Percentiles rank a stretch among this genome's conserved stretches.
Evolutionary conservation across 2,797 vertebrate species (phyloP).

Genomic region (Apogon hyalosoma): DNA sequence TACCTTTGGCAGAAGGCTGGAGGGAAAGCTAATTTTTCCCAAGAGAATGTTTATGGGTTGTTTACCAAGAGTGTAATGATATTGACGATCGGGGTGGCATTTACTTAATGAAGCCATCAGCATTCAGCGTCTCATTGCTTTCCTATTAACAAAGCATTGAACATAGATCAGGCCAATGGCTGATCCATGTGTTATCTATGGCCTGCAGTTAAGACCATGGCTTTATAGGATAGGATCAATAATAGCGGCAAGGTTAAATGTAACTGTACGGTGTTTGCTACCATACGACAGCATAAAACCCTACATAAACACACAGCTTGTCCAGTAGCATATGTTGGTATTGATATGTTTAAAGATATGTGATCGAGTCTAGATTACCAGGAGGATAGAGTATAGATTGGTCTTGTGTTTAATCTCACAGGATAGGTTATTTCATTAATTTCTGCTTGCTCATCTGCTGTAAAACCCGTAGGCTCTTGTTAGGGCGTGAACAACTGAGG

Average conservation of each 20-base stretch:
- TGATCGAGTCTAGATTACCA: constrained; percentile 50
- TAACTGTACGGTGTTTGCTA: constrained; percentile 12
- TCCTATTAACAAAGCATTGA: constrained; percentile 68
- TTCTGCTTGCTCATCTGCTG: constrained; percentile 38
- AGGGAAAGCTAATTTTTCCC: constrained; percentile 61
- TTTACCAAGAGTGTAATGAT: constrained; percentile 71
- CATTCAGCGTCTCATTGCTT: constrained; percentile 64
- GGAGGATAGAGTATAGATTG: constrained; percentile 41
- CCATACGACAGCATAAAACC: background rate
- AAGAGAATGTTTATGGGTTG: constrained; percentile 71
- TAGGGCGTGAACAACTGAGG: constrained; percentile 9
- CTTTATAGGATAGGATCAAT: constrained; percentile 64
- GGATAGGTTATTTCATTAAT: constrained; percentile 35
- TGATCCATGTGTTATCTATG: constrained; percentile 61
- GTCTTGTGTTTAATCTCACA: constrained; percentile 36
- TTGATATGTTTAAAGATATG: constrained; percentile 49
- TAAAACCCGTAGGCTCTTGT: constrained; percentile 14
- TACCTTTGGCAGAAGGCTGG: constrained; percentile 24
- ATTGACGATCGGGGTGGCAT: constrained; percentile 72
- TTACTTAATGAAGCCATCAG: constrained; percentile 81
- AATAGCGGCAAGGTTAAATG: constrained; percentile 17
- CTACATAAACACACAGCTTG: constrained; percentile 10
- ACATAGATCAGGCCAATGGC: constrained; percentile 60
- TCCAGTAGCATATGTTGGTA: constrained; percentile 17
- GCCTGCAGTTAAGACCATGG: constrained; percentile 54